phyloP scores from a whole-genome alignment of 2,797 vertebrate species.

The Myotis myotis region DNA sequence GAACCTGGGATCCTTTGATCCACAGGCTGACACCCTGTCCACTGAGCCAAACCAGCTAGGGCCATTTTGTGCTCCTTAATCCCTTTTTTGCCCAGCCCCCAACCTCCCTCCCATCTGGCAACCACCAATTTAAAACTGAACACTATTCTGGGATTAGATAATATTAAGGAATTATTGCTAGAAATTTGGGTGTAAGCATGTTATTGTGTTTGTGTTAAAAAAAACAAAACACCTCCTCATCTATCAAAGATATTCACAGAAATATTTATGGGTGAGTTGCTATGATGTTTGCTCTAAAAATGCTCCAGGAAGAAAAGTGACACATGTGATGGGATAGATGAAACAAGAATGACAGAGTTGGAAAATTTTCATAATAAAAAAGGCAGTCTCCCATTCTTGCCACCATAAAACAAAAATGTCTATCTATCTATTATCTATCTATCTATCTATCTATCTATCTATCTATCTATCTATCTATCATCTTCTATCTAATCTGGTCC shows the following conservation, averaged over 20 bases:
- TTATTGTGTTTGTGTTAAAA: not conserved
- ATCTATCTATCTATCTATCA: too few species aligned
- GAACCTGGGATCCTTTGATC: too few species aligned
- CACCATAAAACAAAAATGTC: not conserved
- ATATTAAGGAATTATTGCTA: not conserved
- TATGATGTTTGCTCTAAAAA: slow-evolving; percentile 13
- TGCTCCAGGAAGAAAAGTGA: not conserved
- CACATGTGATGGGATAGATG: not conserved
- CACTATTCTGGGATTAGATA: not conserved
- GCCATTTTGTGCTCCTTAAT: not conserved
- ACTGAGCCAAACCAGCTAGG: too few species aligned
- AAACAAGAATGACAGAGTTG: not conserved
- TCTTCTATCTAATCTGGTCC: not conserved
- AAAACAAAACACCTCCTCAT: not conserved
- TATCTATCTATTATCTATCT: not conserved
- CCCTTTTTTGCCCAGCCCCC: not conserved
- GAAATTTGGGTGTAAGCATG: not conserved
- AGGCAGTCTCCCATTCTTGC: not conserved
- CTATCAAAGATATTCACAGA: not conserved
- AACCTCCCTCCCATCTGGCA: not conserved
- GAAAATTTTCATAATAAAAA: not conserved
- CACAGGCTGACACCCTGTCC: too few species aligned
- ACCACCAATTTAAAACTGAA: not conserved
- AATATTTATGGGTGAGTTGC: not conserved
- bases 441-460: too few species aligned